A percentile compares a stretch with the other conserved stretches of the same genome.
phyloP scores from a whole-genome alignment of 2,888 invertebrate species.

The Clostera curtula region DNA sequence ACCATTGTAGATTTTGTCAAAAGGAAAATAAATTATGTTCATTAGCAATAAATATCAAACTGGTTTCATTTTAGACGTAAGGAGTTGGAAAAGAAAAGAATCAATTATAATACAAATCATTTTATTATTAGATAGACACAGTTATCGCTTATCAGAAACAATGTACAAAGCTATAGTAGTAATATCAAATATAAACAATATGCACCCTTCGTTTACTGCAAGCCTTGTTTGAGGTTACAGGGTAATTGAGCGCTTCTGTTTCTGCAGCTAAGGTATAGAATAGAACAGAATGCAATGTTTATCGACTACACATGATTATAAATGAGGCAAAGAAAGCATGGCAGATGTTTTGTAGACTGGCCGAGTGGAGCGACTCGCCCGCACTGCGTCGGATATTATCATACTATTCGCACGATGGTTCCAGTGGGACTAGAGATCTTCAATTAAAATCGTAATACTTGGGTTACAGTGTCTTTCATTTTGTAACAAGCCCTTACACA shows the following conservation, averaged over 20 bases:
- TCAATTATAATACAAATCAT: slow-evolving; percentile 80
- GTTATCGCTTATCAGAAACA: slow-evolving; percentile 82
- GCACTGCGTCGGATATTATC: slow-evolving; percentile 42
- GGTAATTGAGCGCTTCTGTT: slow-evolving; percentile 73
- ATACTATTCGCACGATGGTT: slow-evolving; percentile 72
- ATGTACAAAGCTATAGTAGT: slow-evolving; percentile 82
- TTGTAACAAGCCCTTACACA: slow-evolving; percentile 78
- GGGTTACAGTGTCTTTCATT: slow-evolving; percentile 78
- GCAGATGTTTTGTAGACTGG: slow-evolving; percentile 45
- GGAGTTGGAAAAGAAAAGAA: slow-evolving; percentile 32
- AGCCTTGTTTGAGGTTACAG: slow-evolving; percentile 72
- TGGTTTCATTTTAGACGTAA: slow-evolving; percentile 25
- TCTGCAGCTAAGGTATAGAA: slow-evolving; percentile 65
- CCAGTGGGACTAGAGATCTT: slow-evolving; percentile 82
- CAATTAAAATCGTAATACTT: slow-evolving; percentile 75
- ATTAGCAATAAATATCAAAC: slow-evolving; percentile 54
- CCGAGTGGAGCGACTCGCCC: slow-evolving; percentile 30
- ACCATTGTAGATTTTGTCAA: slow-evolving; percentile 72
- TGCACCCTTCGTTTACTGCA: slow-evolving; percentile 75
- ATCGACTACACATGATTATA: slow-evolving; percentile 67
- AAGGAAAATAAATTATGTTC: slow-evolving; percentile 70
- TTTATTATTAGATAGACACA: slow-evolving; percentile 82
- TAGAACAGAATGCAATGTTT: slow-evolving; percentile 66
- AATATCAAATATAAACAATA: slow-evolving; percentile 76
- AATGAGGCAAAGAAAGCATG: slow-evolving; percentile 68